Base-by-base conservation (phyloP, 2,113 vertebrate species). In the Zosterops hypoxanthus region DNA sequence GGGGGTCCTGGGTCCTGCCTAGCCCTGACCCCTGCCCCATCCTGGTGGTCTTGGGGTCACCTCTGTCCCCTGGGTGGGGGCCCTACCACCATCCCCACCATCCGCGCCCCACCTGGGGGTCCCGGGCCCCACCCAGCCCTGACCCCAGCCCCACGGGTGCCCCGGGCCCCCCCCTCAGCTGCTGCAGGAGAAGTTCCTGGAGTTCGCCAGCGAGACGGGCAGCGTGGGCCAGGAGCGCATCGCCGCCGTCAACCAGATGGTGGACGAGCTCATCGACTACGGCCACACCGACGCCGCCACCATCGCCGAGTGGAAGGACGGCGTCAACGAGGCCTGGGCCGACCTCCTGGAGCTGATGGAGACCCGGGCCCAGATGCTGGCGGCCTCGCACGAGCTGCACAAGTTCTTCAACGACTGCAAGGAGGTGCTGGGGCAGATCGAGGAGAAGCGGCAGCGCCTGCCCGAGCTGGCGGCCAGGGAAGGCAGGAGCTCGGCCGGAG, bases 231-330 rank as follows among this genome's bases (percentile, higher is more conserved):
- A 99, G 83, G 99, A 99, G 88, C 97, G 99, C 20, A 98, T 99
- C 95, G 98, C 98, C 0, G 99, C 99, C 0, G 97, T 99, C 86
- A 99, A 99, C 97, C 99, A 99, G 96, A 99, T 99, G 99, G 99
- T 99, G 96, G 99, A 99, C 3, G 99, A 99, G 93, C 98, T 99
- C 53, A 99, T 99, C 4, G 99, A 99, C 96, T 99, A 99, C 3
- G 99, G 99, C 21, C 99, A 99, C 63, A 95, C 97, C 0, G 99
- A 99, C 7, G 99, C 99, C 0, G 99, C 99, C 93, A 99, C 98
- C 95, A 99, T 99, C 46, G 99, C 99, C 0, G 99, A 99, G 64
- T 99, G 99, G 99, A 99, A 99, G 96, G 99, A 99, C 0, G 99
- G 98, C 0, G 98, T 99, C 88, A 99, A 99, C 4, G 99, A 99